phyloP scores from a whole-genome alignment of 2,888 invertebrate species.

The Rhabditoides inermis region DNA sequence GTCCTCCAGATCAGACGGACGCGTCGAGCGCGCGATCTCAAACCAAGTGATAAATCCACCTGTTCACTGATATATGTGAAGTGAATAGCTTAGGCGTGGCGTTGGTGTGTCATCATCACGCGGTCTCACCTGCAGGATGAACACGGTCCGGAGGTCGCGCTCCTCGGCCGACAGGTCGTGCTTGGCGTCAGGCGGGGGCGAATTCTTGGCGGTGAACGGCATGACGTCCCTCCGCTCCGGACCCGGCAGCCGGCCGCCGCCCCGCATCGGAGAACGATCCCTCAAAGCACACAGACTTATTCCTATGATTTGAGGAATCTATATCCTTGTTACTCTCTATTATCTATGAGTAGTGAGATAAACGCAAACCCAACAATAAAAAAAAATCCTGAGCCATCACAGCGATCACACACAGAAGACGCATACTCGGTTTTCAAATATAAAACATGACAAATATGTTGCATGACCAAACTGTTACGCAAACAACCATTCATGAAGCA shows the following conservation, averaged over 20 bases:
- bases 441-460: too few relatives aligned
- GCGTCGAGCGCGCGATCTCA: slow-evolving; percentile 42
- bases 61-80: background rate
- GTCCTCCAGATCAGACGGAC: slow-evolving; percentile 62
- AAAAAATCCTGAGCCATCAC: too few relatives aligned
- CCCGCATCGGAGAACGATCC: background rate
- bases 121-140: slow-evolving; percentile 91
- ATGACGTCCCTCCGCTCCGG: slow-evolving; percentile 53
- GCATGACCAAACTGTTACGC: too few relatives aligned
- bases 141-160: slow-evolving; percentile 92
- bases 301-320: background rate
- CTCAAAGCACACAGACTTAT: background rate
- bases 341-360: too few relatives aligned
- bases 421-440: too few relatives aligned
- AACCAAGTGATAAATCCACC: too few relatives aligned
- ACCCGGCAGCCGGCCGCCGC: slow-evolving; percentile 66
- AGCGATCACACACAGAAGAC: slow-evolving; percentile 2
- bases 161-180: slow-evolving; percentile 77
- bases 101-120: background rate
- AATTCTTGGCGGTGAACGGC: slow-evolving; percentile 50
- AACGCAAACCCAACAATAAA: too few relatives aligned
- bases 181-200: slow-evolving; percentile 44
- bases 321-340: background rate
- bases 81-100: too few relatives aligned
- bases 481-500: too few relatives aligned